Base-by-base conservation (phyloP, 1,140 invertebrate species). In the Carcinoscorpius rotundicauda region DNA sequence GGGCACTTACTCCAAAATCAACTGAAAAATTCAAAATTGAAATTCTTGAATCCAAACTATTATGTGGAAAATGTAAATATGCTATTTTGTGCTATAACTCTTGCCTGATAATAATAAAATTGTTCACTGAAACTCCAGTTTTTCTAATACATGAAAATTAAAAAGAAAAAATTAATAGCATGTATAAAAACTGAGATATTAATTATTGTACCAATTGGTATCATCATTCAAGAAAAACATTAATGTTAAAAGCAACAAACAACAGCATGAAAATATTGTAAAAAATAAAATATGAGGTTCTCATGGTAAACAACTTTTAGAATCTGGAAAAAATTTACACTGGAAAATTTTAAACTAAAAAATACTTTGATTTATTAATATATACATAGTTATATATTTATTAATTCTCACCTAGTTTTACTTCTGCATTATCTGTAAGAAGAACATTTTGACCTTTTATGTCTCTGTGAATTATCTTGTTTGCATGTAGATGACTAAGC, bases 401-500 rank as follows among this genome's bases (percentile, higher is more conserved):
- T 48, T 49, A 10, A n/a, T 51, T 75, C 81, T 77, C 77, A 88
- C 87, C 87, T 72, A 99, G 82, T 82, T 99, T 99, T 52, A 99
- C 95, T 85, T 99, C 96, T 61, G 96, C 96, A 83, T 98, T 98
- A 76, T 99, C 97, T 68, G 97, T 99, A 48, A 99, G 83, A 51
- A 99, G 81, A 62, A 99, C 97, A 83, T 99, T 99, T 79, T 99
- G 97, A 57, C 97, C 97, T 80, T 99, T 99, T 72, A 99, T 99
- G 79, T 99, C 97, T 76, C 97, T 84, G 79, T 99, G 97, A 74
- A 99, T 99, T 60, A 99, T 94, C 85, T 97, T 98, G 78, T 97
- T 98, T 71, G 87, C 87, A 80, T 99, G 97, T 70, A 99, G 85
- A 83, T 99, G 97, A 75, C 89, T 91, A 56, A 99, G 83, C 72